Conservation (phyloP, 2,797 vertebrate species). For the Arnoldichthys spilopterus region DNA sequence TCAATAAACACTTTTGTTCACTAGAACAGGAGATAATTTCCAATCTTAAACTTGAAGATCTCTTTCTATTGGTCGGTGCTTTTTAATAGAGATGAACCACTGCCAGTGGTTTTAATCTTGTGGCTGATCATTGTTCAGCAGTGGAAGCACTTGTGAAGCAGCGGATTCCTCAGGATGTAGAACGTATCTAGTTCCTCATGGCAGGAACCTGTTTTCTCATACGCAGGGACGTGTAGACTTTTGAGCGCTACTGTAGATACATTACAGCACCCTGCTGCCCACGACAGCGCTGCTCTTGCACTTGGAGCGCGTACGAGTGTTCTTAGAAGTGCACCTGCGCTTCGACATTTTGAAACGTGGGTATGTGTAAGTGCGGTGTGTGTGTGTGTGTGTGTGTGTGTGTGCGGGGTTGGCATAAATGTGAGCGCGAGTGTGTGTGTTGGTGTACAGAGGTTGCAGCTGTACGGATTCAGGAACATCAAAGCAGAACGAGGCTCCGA, state of each 20-base stretch:
- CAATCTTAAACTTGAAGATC: too few relatives aligned
- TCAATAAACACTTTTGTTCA: too few relatives aligned
- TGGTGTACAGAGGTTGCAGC: conserved; percentile 36
- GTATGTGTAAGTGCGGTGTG: conserved; percentile 31
- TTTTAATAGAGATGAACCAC: too few relatives aligned
- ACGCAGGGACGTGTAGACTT: neutral
- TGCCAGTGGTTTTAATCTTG: too few relatives aligned
- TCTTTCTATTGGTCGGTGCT: too few relatives aligned
- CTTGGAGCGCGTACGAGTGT: conserved; percentile 4
- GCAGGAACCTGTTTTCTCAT: neutral
- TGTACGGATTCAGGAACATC: conserved; percentile 50
- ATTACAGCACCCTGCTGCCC: neutral
- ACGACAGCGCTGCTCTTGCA: neutral
- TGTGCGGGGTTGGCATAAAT: neutral
- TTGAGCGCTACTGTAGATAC: neutral
- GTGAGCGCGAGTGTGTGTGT: conserved; percentile 32
- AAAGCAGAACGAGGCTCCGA: conserved; percentile 46
- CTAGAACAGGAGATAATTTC: too few relatives aligned
- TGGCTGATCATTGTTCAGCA: too few relatives aligned
- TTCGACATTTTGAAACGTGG: conserved; percentile 28
- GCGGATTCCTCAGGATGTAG: too few relatives aligned
- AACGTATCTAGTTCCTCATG: too few relatives aligned
- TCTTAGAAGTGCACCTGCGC: conserved; percentile 22
- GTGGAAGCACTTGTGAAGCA: too few relatives aligned
- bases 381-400: too few relatives aligned